These are phyloP conservation scores for Megaceryle alcyon DNA, from an alignment of 2,797 vertebrate species.

Conservation along the genomic window DNA sequence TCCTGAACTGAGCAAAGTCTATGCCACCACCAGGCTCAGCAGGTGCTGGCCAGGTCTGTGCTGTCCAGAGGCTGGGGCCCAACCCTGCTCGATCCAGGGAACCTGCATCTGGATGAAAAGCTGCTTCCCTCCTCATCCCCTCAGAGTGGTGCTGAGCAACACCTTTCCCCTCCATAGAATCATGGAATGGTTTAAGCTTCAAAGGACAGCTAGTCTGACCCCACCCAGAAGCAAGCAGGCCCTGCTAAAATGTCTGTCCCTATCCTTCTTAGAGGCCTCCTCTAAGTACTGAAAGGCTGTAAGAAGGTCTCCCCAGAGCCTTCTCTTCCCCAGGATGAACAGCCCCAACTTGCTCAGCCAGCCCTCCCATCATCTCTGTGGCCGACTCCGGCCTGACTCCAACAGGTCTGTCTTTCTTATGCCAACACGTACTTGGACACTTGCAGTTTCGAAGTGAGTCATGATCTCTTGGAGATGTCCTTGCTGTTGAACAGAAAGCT, in stretches of 20 bases:
- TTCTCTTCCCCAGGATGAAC: neutral
- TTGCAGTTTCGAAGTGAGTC: neutral
- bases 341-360: neutral
- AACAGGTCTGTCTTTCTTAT: neutral
- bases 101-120: neutral
- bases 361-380: neutral
- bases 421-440: neutral
- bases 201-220: neutral
- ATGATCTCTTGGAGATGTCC: neutral
- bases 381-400: neutral
- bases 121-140: accelerated
- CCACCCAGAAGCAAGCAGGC: neutral
- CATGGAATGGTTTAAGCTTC: neutral
- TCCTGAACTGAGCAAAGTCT: neutral
- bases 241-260: neutral
- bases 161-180: neutral
- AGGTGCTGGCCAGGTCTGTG: accelerated
- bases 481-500: neutral
- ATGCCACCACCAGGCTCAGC: accelerated
- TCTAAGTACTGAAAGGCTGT: neutral
- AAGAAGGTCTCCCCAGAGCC: neutral
- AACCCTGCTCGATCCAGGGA: neutral
- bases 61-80: neutral
- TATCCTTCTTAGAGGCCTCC: neutral
- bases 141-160: accelerated